Evolutionary conservation across 2,888 invertebrate species (phyloP).

Genomic region (Trissolcus japonicus): DNA sequence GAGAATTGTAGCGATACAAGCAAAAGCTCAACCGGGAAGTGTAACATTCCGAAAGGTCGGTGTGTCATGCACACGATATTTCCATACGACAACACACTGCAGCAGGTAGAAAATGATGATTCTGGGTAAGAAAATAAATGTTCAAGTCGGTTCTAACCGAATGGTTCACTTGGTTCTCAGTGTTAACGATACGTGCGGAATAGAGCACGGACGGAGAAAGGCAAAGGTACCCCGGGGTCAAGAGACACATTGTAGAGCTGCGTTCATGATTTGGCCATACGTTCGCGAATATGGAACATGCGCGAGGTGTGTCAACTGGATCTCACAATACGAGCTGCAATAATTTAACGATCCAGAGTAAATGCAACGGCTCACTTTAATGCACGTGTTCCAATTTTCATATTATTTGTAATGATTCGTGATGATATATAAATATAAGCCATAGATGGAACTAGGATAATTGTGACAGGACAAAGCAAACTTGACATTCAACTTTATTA

Average conservation of each 20-base stretch:
- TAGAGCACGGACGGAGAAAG: slow-evolving; percentile 37
- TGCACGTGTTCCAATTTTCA: no score
- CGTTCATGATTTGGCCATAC: slow-evolving; percentile 65
- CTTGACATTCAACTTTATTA: no score
- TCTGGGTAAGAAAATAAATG: slow-evolving; percentile 57
- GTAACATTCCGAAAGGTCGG: slow-evolving; percentile 47
- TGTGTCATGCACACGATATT: slow-evolving; percentile 48
- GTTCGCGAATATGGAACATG: slow-evolving; percentile 66
- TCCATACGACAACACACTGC: slow-evolving; percentile 44
- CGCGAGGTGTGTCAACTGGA: not conserved
- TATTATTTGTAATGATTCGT: no score
- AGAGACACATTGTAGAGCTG: slow-evolving; percentile 39
- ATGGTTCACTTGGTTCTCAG: slow-evolving; percentile 39
- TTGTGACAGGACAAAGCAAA: no score
- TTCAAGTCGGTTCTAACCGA: slow-evolving; percentile 46
- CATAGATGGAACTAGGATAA: no score
- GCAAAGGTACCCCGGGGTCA: slow-evolving; percentile 37
- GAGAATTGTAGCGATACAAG: slow-evolving; percentile 27
- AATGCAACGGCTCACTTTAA: no score
- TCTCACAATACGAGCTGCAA: not conserved
- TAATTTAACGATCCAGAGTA: not conserved
- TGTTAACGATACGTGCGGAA: slow-evolving; percentile 33
- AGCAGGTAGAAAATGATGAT: slow-evolving; percentile 56
- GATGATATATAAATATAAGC: no score
- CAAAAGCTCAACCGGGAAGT: slow-evolving; percentile 43